Percentiles rank a stretch among this genome's conserved stretches.
Conservation (phyloP, 2,888 invertebrate genomes). For the Neria commutata region DNA sequence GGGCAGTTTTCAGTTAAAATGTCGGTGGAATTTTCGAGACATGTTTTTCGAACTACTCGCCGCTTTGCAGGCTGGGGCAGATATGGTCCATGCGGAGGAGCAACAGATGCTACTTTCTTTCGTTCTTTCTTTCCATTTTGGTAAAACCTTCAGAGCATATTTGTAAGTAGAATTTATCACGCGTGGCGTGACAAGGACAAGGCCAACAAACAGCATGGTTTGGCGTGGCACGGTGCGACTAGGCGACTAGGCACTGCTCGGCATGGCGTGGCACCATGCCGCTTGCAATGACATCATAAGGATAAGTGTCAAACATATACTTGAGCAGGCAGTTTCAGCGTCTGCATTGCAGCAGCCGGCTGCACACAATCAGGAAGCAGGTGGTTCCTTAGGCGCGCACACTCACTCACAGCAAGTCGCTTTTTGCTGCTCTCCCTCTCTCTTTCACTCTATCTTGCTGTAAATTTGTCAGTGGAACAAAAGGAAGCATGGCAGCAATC, state of each 20-base stretch:
- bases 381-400: not conserved
- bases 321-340: not conserved
- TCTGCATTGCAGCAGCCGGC: not conserved
- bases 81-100: too few species aligned
- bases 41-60: too few species aligned
- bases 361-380: not conserved
- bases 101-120: not conserved
- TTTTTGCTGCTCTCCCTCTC: too few species aligned
- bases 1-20: not conserved
- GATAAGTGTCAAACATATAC: conserved; percentile 4
- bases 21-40: too few species aligned
- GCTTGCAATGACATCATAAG: too few species aligned
- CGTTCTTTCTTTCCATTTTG: too few species aligned
- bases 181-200: conserved; percentile 6
- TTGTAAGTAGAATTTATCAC: not conserved
- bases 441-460: too few species aligned
- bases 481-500: not conserved
- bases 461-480: too few species aligned
- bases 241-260: not conserved
- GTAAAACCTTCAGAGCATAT: not conserved
- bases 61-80: too few species aligned
- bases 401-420: too few species aligned
- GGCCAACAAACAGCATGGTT: not conserved
- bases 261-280: not conserved
- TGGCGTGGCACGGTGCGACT: not conserved